phyloP scores from a whole-genome alignment of 2,113 vertebrate genomes.

The Laticauda laticaudata region DNA sequence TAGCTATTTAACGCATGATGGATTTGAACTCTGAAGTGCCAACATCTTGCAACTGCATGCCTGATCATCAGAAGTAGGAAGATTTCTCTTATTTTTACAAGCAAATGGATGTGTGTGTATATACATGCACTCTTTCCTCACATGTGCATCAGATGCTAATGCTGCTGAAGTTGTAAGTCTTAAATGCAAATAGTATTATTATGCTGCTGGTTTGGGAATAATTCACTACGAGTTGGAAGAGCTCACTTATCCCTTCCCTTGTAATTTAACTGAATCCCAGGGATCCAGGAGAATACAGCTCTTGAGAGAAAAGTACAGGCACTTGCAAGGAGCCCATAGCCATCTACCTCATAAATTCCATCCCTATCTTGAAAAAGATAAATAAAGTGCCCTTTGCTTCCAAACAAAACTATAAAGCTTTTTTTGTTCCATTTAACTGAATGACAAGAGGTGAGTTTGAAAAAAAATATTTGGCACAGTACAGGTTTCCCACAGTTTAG shows the following conservation, averaged over 20 bases:
- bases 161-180: background rate
- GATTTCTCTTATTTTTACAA: background rate
- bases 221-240: background rate
- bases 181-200: background rate
- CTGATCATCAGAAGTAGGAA: background rate
- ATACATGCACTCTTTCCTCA: background rate
- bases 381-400: background rate
- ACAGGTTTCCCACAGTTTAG: background rate
- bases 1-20: background rate
- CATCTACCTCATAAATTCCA: background rate
- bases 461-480: background rate
- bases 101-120: background rate
- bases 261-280: background rate
- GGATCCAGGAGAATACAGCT: background rate
- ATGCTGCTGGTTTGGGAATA: background rate
- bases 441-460: background rate
- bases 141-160: background rate
- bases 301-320: background rate
- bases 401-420: background rate
- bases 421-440: background rate
- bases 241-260: background rate
- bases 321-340: background rate
- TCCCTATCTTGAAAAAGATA: background rate
- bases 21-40: background rate
- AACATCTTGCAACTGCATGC: background rate